Evolutionary conservation across 2,113 vertebrate genomes (phyloP), one percentile per base, ranked within the genome.

Genomic region (Cyprinodon brontotheroides): DNA sequence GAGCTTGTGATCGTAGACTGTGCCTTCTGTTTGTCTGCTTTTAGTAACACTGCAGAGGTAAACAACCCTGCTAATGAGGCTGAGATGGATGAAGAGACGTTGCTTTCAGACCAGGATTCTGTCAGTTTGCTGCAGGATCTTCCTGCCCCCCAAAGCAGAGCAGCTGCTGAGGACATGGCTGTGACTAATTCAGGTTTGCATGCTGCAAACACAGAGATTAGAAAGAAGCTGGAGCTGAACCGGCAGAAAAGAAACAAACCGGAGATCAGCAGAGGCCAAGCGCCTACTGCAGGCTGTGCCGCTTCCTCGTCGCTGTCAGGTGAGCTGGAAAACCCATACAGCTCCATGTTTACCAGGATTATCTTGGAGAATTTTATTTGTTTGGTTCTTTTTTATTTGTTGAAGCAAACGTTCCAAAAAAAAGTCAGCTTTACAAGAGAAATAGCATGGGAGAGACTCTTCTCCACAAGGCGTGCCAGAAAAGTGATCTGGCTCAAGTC

Each of bases 381-480:
- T n/a, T 57, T 29, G 29, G 29, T 29, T 29, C 29, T 29, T 59
- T 20, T 36, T 59, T 50, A 3, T 7, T 68, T 48, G 65, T 73
- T 29, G 67, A 77, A 78, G 65, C 11, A 62, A 80, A 48, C 10
- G 43, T 41, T 15, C 86, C 53, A 60, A 11, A 66, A 0, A 20
- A n/a, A 3, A 20, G 3, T 0, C 60, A 36, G 3, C 39, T 93
- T 59, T 20, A 87, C 60, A 95, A 88, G 82, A 95, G 45, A 89
- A 87, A 94, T 75, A 5, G 0, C 36, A 86, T 47, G 69, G 95
- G 95, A n/a, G 93, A 96, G 87, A 96, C 92, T 64, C 66, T 0
- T 1, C 92, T 97, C 60, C 96, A 96, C 81, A 40, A 75, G 72
- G 95, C 95, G 65, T 94, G 94, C 76, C 93, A 3, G 72, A 96